phyloP scores from a whole-genome alignment of 2,888 invertebrate species.

The Yponomeuta cagnagella region DNA sequence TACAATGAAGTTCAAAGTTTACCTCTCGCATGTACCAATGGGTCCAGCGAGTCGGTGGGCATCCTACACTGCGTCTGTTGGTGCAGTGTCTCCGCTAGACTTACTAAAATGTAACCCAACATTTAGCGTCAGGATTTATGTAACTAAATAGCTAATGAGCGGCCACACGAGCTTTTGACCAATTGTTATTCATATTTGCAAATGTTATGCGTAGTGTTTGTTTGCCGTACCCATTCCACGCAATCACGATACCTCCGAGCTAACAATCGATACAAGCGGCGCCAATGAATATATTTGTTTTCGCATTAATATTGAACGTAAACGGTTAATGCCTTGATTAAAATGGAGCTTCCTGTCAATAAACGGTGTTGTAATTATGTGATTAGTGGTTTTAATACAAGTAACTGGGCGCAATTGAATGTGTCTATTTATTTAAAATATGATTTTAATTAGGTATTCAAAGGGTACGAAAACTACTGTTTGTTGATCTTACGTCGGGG shows the following conservation, averaged over 20 bases:
- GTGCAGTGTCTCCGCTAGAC: too few relatives aligned
- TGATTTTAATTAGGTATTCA: background rate
- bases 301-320: background rate
- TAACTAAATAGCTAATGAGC: background rate
- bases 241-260: constrained; percentile 1
- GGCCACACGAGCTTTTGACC: background rate
- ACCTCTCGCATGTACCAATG: too few relatives aligned
- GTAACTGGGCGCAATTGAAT: background rate
- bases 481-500: too few relatives aligned
- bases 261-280: background rate
- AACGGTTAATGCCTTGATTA: background rate
- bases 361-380: background rate
- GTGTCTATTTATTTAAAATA: background rate
- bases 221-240: background rate
- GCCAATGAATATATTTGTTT: background rate
- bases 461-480: too few relatives aligned
- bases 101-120: too few relatives aligned
- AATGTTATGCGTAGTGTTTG: background rate
- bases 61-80: too few relatives aligned
- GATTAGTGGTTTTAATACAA: background rate
- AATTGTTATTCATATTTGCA: constrained; percentile 3
- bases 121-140: background rate
- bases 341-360: background rate
- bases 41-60: too few relatives aligned
- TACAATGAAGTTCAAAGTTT: too few relatives aligned